A percentile compares a stretch with the other conserved stretches of the same genome.
phyloP scores from a whole-genome alignment of 1,140 invertebrate genomes.

The Caenorhabditis remanei region DNA sequence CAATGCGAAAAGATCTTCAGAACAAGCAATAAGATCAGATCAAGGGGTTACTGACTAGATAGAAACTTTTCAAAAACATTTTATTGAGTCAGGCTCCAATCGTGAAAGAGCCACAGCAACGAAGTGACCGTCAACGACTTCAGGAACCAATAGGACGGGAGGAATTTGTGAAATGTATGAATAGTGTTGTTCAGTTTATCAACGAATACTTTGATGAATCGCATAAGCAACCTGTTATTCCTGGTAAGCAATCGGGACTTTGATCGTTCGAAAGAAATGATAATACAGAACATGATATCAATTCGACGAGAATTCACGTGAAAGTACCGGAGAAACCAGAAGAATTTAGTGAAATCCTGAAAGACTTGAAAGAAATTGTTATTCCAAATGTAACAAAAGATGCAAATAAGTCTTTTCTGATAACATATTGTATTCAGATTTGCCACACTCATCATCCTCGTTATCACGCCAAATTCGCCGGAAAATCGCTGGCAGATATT shows the following conservation, averaged over 20 bases:
- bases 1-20: background rate
- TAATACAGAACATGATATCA: slow-evolving; percentile 15
- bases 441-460: slow-evolving; percentile 41
- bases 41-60: background rate
- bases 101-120: slow-evolving; percentile 2
- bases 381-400: background rate
- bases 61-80: background rate
- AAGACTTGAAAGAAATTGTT: slow-evolving; percentile 26
- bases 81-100: background rate
- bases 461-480: slow-evolving; percentile 35
- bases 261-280: too few relatives aligned
- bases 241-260: background rate
- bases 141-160: slow-evolving; percentile 30
- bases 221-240: slow-evolving; percentile 41
- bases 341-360: slow-evolving; percentile 20
- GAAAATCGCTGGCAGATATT: slow-evolving; percentile 29
- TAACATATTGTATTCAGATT: background rate
- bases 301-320: slow-evolving; percentile 19
- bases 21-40: slow-evolving; percentile 2
- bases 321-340: slow-evolving; percentile 13
- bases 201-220: slow-evolving; percentile 44
- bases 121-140: slow-evolving; percentile 30
- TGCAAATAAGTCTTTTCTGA: background rate
- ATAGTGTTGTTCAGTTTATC: slow-evolving; percentile 19
- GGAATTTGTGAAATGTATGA: slow-evolving; percentile 26